Evolutionary conservation across 1,140 invertebrate species (phyloP), one percentile per base, ranked within the genome.

Genomic region (Neodiprion virginianus): DNA sequence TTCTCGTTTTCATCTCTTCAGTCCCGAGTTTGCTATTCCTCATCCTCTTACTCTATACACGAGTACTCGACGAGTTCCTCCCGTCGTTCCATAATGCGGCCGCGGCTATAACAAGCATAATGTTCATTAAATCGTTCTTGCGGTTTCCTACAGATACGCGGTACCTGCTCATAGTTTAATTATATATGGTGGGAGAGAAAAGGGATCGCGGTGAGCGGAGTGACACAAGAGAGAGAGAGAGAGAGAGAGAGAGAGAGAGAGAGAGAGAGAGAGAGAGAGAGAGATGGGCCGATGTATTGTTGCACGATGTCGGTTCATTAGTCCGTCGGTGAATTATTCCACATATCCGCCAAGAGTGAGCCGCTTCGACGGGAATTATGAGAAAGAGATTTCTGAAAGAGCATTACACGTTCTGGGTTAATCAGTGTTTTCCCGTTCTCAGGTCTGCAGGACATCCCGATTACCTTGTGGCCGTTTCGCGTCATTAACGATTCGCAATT

Each of bases 261-360:
- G 17, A 17, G 17, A 17, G 17, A 40, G 28, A 40, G 28, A 5
- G 28, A 40, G 28, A 40, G 2, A 40, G 5, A 40, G 5, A 40
- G 28, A 40, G 28, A 40, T 40, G 28, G 5, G 5, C 28, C 1
- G 28, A 40, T 76, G 75, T 75, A 79, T 80, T 82, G 80, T 79
- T 80, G 78, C 72, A 78, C 80, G 80, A 82, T 79, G 74, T 74
- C 79, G 79, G 78, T 79, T 82, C 79, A 79, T 82, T 82, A 82
- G 76, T 71, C 75, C 74, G 77, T 73, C 78, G 75, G 79, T 79
- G 28, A 80, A 82, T 82, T 80, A 82, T 79, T 77, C 66, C 61
- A 74, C 71, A 73, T 67, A 47, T 53, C 17, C 17, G 17, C 17
- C 17, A 21, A 21, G 17, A 21, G 17, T 21, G 17, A 21, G 17